These are phyloP conservation scores for Philaethria dido DNA, from an alignment of 2,888 invertebrate species.

Conservation along the genomic window DNA sequence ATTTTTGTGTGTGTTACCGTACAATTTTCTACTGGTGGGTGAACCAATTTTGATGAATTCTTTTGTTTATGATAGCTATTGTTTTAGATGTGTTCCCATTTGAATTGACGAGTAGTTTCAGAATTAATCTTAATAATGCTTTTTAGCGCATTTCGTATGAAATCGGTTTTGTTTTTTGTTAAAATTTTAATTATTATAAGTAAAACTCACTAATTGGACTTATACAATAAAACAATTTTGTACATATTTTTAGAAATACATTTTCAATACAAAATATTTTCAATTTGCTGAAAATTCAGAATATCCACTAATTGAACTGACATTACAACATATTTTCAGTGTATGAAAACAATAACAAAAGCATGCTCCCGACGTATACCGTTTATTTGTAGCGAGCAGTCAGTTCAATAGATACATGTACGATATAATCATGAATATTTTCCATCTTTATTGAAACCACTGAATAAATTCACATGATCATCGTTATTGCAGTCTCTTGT, in stretches of 20 bases:
- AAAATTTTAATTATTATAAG: too few relatives aligned
- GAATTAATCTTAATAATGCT: too few relatives aligned
- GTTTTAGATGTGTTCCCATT: too few relatives aligned
- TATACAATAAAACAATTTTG: too few relatives aligned
- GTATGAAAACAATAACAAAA: constrained; percentile 23
- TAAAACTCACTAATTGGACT: too few relatives aligned
- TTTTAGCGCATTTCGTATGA: too few relatives aligned
- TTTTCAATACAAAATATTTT: background rate
- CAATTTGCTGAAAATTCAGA: background rate
- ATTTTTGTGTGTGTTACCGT: too few relatives aligned
- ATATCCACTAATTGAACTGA: constrained; percentile 19
- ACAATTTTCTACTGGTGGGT: too few relatives aligned
- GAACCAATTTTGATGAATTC: too few relatives aligned
- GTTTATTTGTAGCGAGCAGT: constrained; percentile 23
- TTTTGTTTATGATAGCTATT: too few relatives aligned
- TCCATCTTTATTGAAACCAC: constrained; percentile 8
- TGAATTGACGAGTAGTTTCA: too few relatives aligned
- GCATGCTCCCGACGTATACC: constrained; percentile 26
- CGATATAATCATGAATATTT: constrained; percentile 3
- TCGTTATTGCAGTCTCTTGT: constrained; percentile 9
- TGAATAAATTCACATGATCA: constrained; percentile 9
- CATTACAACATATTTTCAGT: constrained; percentile 12
- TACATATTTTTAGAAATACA: background rate
- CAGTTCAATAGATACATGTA: constrained; percentile 24
- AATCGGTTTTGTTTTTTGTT: too few relatives aligned